phyloP scores from a whole-genome alignment of 2,113 vertebrate genomes.

The Anguilla rostrata region DNA sequence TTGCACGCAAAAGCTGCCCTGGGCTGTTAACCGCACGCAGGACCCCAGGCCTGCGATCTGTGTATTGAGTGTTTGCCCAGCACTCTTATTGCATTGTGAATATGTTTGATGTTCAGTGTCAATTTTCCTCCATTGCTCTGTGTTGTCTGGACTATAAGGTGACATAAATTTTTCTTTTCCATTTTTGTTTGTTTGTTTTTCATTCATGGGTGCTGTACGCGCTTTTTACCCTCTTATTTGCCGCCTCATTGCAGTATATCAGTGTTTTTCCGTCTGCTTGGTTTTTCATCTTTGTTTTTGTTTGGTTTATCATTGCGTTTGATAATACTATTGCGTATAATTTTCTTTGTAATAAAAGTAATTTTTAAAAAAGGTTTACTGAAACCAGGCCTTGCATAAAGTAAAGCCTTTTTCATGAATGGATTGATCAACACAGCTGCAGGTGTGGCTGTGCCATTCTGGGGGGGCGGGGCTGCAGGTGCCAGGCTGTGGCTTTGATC shows the following conservation, averaged over 20 bases:
- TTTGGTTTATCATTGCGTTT: not conserved
- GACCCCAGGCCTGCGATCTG: not conserved
- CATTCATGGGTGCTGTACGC: not conserved
- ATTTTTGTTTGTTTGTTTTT: not conserved
- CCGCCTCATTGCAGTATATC: not conserved
- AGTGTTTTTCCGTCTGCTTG: not conserved
- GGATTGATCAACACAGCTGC: too few relatives aligned
- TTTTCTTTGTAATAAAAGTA: conserved; percentile 31
- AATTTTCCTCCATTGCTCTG: not conserved
- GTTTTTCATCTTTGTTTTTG: not conserved
- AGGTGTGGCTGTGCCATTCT: too few relatives aligned
- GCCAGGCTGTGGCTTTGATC: not conserved
- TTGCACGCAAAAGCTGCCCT: not conserved
- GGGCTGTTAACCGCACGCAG: too few relatives aligned
- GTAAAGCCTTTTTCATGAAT: not conserved
- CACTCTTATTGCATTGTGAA: not conserved
- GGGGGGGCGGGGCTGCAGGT: too few relatives aligned
- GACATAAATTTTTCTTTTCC: not conserved
- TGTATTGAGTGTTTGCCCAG: not conserved
- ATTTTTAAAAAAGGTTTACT: not conserved
- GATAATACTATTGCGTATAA: conserved; percentile 3
- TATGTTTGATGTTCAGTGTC: not conserved
- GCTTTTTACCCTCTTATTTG: not conserved
- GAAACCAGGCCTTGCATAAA: not conserved
- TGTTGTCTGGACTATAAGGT: not conserved